phyloP scores from a whole-genome alignment of 2,888 invertebrate genomes.

The Luperina nickerlii region DNA sequence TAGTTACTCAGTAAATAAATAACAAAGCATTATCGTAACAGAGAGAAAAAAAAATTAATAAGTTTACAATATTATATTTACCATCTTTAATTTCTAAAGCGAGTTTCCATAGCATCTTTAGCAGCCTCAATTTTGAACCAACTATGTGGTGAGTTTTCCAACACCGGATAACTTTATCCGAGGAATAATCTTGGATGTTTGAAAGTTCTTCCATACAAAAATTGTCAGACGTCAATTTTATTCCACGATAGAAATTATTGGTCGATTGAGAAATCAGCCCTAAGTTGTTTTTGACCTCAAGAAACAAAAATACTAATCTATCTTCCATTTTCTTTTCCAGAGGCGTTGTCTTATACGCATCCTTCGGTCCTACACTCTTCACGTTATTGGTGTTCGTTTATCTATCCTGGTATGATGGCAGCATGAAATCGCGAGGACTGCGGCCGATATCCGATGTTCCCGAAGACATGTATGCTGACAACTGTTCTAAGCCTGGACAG shows the following conservation, averaged over 20 bases:
- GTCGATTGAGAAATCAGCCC: no score
- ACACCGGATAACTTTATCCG: no score
- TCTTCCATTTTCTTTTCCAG: conserved; percentile 82
- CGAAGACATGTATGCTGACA: conserved; percentile 86
- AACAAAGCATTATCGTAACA: background rate
- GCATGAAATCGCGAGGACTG: conserved; percentile 72
- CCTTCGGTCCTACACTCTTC: conserved; percentile 93
- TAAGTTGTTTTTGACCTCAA: background rate
- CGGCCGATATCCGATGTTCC: conserved; percentile 82
- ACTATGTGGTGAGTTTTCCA: no score
- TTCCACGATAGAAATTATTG: no score
- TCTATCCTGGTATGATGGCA: conserved; percentile 93
- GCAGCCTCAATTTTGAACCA: background rate
- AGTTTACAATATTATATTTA: background rate
- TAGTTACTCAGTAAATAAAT: background rate
- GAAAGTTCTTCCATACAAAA: no score
- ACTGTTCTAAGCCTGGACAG: conserved; percentile 89
- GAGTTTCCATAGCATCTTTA: background rate
- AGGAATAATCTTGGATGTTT: no score
- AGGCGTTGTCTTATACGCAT: conserved; percentile 93
- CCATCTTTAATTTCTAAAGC: background rate
- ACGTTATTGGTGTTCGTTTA: conserved; percentile 93
- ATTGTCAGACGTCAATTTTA: no score
- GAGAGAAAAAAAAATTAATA: background rate
- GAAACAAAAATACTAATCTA: background rate